Conservation (phyloP, 2,888 invertebrate genomes). For the Stratiomys singularior region DNA sequence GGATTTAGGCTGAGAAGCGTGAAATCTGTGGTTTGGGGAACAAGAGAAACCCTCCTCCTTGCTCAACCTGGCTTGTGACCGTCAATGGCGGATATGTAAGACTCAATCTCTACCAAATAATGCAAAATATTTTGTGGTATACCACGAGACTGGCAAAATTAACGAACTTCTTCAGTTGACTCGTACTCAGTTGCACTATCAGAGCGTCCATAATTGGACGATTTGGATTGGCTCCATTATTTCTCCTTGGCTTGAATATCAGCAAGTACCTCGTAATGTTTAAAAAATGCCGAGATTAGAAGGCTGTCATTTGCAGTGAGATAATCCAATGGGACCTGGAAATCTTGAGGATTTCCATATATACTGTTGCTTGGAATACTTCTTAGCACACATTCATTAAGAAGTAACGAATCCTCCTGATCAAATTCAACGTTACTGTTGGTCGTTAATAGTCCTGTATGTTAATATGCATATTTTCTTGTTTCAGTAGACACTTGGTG, state of each 20-base stretch:
- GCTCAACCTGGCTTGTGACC: no score
- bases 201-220: neutral
- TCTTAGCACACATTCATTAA: neutral
- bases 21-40: no score
- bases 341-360: neutral
- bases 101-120: no score
- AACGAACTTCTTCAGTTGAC: neutral
- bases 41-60: no score
- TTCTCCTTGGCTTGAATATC: neutral
- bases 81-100: no score
- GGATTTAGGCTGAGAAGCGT: no score
- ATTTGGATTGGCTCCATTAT: no score
- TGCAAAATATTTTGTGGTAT: no score
- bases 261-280: neutral
- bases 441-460: neutral
- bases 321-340: constrained; percentile 6
- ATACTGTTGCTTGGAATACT: neutral
- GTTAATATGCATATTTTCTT: neutral
- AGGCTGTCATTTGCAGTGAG: neutral
- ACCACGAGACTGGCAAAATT: no score
- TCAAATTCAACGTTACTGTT: no score
- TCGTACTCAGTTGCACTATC: constrained; percentile 9
- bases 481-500: neutral
- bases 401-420: neutral
- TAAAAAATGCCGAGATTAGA: neutral